Percentiles rank a stretch among this genome's conserved stretches.
phyloP scores from a whole-genome alignment of 1,140 invertebrate species.

The Zaprionus vittiger region DNA sequence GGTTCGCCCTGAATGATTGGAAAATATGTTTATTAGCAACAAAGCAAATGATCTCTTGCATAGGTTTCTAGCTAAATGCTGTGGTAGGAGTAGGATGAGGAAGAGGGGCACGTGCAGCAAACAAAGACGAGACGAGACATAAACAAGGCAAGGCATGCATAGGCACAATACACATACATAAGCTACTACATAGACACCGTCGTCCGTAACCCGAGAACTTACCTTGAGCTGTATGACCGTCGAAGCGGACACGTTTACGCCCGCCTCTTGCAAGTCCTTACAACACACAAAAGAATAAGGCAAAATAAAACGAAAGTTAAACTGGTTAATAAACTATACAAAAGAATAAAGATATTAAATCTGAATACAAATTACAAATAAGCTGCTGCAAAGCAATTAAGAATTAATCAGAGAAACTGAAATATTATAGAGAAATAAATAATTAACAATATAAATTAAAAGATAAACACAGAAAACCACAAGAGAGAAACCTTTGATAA shows the following conservation, averaged over 20 bases:
- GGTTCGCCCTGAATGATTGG: slow-evolving; percentile 91
- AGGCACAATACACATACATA: slow-evolving; percentile 11
- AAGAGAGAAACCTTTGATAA: neutral
- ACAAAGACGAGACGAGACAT: slow-evolving; percentile 28
- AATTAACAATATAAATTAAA: slow-evolving; percentile 30
- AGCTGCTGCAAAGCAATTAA: slow-evolving; percentile 67
- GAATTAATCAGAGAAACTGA: neutral
- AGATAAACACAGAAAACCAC: slow-evolving; percentile 13
- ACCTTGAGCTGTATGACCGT: slow-evolving; percentile 96
- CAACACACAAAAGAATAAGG: slow-evolving; percentile 54
- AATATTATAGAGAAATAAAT: slow-evolving; percentile 5
- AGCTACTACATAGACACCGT: neutral
- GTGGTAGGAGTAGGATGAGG: neutral
- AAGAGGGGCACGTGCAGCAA: slow-evolving; percentile 40
- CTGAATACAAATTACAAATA: slow-evolving; percentile 21
- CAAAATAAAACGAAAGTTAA: slow-evolving; percentile 51
- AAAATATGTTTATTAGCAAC: slow-evolving; percentile 63
- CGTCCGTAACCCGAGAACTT: slow-evolving; percentile 84
- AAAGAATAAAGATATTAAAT: slow-evolving; percentile 1
- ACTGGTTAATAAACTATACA: slow-evolving; percentile 51
- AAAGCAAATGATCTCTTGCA: slow-evolving; percentile 19
- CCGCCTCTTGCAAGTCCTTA: slow-evolving; percentile 94
- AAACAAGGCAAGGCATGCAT: slow-evolving; percentile 12
- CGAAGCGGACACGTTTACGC: slow-evolving; percentile 94
- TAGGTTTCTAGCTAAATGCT: slow-evolving; percentile 37